Evolutionary conservation across 1,140 invertebrate species (phyloP), one percentile per base, ranked within the genome.

Genomic region (Meloidogyne exigua): DNA sequence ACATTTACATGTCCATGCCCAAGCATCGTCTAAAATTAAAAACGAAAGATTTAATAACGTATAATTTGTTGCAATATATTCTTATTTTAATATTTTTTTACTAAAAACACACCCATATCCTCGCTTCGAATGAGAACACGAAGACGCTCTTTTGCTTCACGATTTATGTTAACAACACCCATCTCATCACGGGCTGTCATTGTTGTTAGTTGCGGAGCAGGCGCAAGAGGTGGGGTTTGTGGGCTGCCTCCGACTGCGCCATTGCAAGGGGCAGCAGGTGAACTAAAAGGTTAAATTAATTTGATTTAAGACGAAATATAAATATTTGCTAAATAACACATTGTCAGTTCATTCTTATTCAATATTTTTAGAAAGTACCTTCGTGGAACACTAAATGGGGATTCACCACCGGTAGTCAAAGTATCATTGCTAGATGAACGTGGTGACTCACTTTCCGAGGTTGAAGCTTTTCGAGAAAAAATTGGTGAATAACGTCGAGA

Each of bases 1-100:
- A 69, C 82, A 85, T 73, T 87, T 87, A 68, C 79, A 85, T n/a
- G 84, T 86, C 85, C 85, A 86, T 32, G 81, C 83, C 83, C 84
- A 87, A 42, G 84, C 85, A 32, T 81, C 77, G 63, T 86, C 28
- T 32, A 32, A 32, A 32, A 32, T 32, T 32, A 32, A 32, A 32
- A 32, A 32, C 2, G 28, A 3, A 32, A 32, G 7, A 32, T 32
- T 32, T 32, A 32, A 32, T 32, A 32, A 32, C 7, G 28, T 32
- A 32, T 32, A 32, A 32, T 32, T 32, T 32, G 28, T 32, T 32
- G 2, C 7, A 3, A 32, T 32, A 32, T 32, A 32, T 32, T 7
- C 2, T 32, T 32, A 3, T 32, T 32, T 32, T 32, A 2, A 32
- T 32, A 3, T 3, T 32, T 32, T 32, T 32, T 32, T 32, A 32